Conservation (phyloP, 35 echinoderm and acorn worm genomes). For the Stichopus chloronotus region DNA sequence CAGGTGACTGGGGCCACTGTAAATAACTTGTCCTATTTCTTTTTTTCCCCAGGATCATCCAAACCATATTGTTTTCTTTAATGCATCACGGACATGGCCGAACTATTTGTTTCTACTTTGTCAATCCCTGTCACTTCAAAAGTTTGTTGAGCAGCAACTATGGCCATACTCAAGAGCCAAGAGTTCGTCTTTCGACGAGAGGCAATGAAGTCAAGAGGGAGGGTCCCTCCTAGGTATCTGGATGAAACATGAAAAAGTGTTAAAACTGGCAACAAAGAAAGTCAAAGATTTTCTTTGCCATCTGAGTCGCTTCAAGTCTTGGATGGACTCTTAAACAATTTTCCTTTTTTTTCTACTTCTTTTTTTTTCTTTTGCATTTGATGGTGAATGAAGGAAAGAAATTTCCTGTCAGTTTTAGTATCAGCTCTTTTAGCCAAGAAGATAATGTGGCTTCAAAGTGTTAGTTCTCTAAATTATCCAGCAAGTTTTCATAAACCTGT, state of each 20-base stretch:
- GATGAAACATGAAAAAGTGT: background rate
- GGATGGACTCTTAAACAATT: background rate
- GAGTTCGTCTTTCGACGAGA: conserved; percentile 4
- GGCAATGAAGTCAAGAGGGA: background rate
- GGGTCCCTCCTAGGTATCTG: conserved; percentile 18
- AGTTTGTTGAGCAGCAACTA: conserved; percentile 21
- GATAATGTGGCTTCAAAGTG: too few species aligned
- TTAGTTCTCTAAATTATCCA: too few species aligned
- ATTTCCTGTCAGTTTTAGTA: background rate
- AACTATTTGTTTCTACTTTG: background rate
- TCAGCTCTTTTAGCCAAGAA: background rate
- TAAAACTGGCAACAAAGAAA: background rate
- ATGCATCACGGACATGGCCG: background rate
- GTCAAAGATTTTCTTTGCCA: background rate
- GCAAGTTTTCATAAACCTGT: too few species aligned
- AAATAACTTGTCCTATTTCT: conserved; percentile 47
- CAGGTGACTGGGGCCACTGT: conserved; percentile 44
- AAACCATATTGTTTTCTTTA: background rate
- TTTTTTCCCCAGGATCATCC: background rate
- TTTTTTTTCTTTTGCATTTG: background rate
- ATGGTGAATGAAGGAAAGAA: background rate
- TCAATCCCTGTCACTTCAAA: conserved; percentile 21
- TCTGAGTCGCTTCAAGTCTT: background rate
- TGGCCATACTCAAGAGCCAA: background rate
- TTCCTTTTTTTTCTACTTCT: too few species aligned